Evolutionary conservation across 2,888 invertebrate species (phyloP).

Genomic region (Itoplectis maculator): DNA sequence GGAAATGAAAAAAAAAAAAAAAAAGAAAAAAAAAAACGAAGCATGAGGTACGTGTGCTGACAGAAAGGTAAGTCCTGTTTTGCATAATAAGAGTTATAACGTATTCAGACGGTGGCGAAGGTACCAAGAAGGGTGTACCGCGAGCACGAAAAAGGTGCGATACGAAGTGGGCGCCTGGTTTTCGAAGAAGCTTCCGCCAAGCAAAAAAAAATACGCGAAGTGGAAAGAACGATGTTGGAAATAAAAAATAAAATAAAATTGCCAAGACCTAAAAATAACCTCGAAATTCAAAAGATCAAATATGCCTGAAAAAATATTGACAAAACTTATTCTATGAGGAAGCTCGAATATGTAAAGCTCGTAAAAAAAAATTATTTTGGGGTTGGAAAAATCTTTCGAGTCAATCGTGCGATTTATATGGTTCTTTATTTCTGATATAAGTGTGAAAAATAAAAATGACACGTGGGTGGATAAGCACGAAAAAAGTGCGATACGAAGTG

Average conservation of each 20-base stretch:
- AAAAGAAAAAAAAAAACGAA: slow-evolving; percentile 11
- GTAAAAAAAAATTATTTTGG: too few species aligned
- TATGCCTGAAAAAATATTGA: not conserved
- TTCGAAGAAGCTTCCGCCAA: not conserved
- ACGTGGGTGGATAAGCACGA: not conserved
- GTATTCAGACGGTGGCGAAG: not conserved
- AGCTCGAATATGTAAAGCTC: too few species aligned
- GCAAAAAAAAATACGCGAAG: not conserved
- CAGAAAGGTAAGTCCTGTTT: slow-evolving; percentile 23
- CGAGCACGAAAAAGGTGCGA: slow-evolving; percentile 1
- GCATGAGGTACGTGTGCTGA: slow-evolving; percentile 1
- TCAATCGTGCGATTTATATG: too few species aligned
- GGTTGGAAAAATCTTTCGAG: too few species aligned
- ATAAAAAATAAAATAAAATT: not conserved
- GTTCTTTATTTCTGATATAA: not conserved
- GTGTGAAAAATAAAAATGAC: not conserved
- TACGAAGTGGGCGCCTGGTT: not conserved
- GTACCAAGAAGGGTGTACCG: not conserved
- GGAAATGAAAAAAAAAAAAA: not conserved
- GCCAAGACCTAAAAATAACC: not conserved
- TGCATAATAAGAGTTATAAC: slow-evolving; percentile 22
- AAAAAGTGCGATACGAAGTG: not conserved
- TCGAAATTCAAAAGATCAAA: not conserved
- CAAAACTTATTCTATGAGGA: not conserved
- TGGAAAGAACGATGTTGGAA: not conserved